Evolutionary conservation across 2,113 vertebrate genomes (phyloP).

Genomic region (Picathartes gymnocephalus): DNA sequence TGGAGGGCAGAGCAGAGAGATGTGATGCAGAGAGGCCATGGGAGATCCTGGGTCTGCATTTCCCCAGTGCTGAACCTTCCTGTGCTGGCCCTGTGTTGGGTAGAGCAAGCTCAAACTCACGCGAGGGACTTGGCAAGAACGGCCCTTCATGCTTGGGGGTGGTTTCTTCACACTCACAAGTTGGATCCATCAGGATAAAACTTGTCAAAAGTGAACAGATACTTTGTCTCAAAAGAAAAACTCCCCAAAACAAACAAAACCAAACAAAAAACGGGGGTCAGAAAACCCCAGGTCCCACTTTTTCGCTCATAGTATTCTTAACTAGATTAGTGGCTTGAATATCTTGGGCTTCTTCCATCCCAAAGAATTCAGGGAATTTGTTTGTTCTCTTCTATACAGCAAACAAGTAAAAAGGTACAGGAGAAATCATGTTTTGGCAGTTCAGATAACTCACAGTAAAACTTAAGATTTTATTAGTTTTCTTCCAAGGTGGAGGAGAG

Average conservation of each 20-base stretch:
- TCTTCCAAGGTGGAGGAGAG: neutral
- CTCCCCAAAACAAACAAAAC: neutral
- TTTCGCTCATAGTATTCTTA: neutral
- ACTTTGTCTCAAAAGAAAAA: neutral
- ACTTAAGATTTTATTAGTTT: neutral
- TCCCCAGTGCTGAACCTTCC: fast-evolving
- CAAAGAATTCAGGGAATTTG: neutral
- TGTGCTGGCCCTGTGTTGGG: neutral
- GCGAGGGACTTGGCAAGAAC: neutral
- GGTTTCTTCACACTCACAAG: neutral
- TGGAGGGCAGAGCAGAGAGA: neutral
- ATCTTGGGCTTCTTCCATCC: neutral
- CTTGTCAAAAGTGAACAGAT: neutral
- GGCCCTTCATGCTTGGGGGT: neutral
- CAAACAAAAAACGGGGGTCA: neutral
- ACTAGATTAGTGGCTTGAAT: neutral
- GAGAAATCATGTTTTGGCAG: neutral
- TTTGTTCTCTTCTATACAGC: neutral
- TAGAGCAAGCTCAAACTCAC: neutral
- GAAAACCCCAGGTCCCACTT: neutral
- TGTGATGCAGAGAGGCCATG: neutral
- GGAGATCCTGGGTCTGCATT: neutral
- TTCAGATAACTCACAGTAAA: neutral
- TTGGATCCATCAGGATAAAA: neutral
- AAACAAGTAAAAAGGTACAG: neutral